phyloP scores from a whole-genome alignment of 2,797 vertebrate genomes.

The Lithobates pipiens region DNA sequence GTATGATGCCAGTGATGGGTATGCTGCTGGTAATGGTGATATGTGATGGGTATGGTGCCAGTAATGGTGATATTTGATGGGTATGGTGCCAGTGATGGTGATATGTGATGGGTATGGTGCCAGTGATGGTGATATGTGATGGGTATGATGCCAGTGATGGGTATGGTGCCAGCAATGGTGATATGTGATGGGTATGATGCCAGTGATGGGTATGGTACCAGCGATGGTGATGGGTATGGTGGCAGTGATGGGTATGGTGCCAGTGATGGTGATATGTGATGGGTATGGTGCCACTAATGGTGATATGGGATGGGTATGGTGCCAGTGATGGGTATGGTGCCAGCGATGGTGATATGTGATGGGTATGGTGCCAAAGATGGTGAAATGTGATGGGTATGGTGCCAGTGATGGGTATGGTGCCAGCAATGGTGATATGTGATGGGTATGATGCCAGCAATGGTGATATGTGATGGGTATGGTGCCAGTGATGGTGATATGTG shows the following conservation, averaged over 20 bases:
- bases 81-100: not conserved
- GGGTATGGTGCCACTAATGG: not conserved
- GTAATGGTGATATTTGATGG: not conserved
- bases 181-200: not conserved
- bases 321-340: too few species aligned
- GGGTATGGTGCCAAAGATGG: too few species aligned
- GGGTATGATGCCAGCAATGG: too few species aligned
- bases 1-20: not conserved
- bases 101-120: not conserved
- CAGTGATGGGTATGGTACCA: not conserved
- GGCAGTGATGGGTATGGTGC: not conserved
- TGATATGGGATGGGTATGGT: not conserved
- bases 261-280: too few species aligned
- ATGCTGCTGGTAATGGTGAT: not conserved
- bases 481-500: too few species aligned
- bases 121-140: too few species aligned
- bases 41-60: not conserved
- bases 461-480: not conserved
- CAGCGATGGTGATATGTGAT: too few species aligned
- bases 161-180: not conserved
- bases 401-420: not conserved
- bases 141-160: too few species aligned
- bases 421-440: not conserved
- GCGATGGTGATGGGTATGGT: not conserved
- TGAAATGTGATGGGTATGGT: too few species aligned